A percentile compares a stretch with the other conserved stretches of the same genome.
These are phyloP conservation scores for Heliconius aoede DNA, from an alignment of 2,888 invertebrate species.

Conservation along the genomic window DNA sequence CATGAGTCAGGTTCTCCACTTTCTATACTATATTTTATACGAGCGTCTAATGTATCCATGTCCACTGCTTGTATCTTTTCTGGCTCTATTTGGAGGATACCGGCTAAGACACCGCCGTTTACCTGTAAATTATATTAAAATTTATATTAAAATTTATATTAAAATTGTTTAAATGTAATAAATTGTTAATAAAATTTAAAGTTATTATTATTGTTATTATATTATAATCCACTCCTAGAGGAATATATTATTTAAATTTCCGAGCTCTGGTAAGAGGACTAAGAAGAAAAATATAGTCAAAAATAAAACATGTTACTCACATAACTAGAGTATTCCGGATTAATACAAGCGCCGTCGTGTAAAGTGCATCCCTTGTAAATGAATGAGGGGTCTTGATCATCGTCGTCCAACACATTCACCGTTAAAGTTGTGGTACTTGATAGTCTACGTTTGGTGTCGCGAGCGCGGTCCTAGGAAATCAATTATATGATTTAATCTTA, in stretches of 20 bases:
- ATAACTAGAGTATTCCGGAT: conserved; percentile 92
- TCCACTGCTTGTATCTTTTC: conserved; percentile 96
- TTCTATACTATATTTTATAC: conserved; percentile 91
- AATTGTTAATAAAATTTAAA: too few relatives aligned
- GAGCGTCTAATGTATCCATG: conserved; percentile 93
- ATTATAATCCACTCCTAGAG: neutral
- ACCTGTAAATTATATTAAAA: conserved; percentile 85
- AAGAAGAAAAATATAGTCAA: neutral
- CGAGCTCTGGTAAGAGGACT: too few relatives aligned
- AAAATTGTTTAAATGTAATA: too few relatives aligned
- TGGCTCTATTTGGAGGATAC: conserved; percentile 91
- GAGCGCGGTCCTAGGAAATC: conserved; percentile 89
- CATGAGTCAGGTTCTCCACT: conserved; percentile 91
- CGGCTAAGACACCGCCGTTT: conserved; percentile 91
- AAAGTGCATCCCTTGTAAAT: conserved; percentile 93
- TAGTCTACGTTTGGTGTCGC: conserved; percentile 89
- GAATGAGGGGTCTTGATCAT: conserved; percentile 96
- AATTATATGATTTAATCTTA: too few relatives aligned
- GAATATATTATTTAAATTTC: too few relatives aligned
- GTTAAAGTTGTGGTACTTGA: conserved; percentile 93
- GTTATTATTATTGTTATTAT: too few relatives aligned
- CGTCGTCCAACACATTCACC: conserved; percentile 93
- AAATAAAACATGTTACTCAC: conserved; percentile 79
- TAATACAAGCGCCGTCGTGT: conserved; percentile 92
- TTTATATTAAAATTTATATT: neutral